phyloP scores from a whole-genome alignment of 2,888 invertebrate genomes.

The Temnothorax rugatulus region DNA sequence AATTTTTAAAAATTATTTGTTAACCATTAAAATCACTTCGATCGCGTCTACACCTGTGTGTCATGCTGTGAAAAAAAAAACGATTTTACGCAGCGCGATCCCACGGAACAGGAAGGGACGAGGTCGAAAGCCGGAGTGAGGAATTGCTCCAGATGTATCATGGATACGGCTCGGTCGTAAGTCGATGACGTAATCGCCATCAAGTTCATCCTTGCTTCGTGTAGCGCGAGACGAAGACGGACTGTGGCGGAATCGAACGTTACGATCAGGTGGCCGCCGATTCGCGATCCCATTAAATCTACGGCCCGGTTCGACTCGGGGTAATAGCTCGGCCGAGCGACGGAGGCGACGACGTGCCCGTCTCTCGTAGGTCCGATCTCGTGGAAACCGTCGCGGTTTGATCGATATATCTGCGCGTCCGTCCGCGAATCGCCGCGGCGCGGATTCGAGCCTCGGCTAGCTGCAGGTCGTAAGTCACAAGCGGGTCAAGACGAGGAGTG shows the following conservation, averaged over 20 bases:
- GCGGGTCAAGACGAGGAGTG: conserved; percentile 46
- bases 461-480: conserved; percentile 41
- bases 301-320: conserved; percentile 60
- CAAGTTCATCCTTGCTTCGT: conserved; percentile 64
- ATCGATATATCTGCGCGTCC: conserved; percentile 67
- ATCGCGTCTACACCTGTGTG: not conserved
- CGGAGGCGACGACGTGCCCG: conserved; percentile 59
- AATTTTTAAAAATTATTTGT: not conserved
- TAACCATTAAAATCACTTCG: conserved; percentile 1
- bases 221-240: conserved; percentile 67
- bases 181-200: conserved; percentile 75
- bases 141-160: conserved; percentile 58
- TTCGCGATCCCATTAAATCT: conserved; percentile 72
- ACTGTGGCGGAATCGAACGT: conserved; percentile 63
- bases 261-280: conserved; percentile 61
- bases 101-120: not conserved
- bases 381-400: conserved; percentile 62
- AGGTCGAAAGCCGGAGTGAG: not conserved
- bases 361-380: conserved; percentile 59
- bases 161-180: conserved; percentile 65
- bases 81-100: not conserved
- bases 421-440: conserved; percentile 30
- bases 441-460: not conserved
- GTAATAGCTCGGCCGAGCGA: conserved; percentile 60
- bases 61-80: not conserved